phyloP scores from a whole-genome alignment of 1,140 invertebrate species.

The Tribolium castaneum region DNA sequence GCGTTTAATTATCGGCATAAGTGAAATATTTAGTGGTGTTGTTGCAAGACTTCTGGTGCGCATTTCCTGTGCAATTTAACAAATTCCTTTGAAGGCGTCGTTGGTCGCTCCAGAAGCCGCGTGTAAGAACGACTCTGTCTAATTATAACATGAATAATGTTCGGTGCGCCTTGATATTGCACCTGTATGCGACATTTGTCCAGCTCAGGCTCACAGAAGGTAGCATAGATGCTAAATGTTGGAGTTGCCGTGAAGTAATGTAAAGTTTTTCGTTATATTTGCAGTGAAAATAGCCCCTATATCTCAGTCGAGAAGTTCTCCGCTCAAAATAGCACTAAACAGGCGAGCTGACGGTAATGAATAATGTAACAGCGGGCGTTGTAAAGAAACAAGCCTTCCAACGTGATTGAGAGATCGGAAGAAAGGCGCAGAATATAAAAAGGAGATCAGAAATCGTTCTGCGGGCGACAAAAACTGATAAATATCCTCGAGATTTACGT shows the following conservation, averaged over 20 bases:
- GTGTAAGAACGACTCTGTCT: slow-evolving; percentile 23
- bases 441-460: slow-evolving; percentile 63
- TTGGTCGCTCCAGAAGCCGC: background rate
- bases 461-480: slow-evolving; percentile 62
- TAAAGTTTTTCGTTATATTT: slow-evolving; percentile 41
- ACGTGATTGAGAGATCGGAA: slow-evolving; percentile 62
- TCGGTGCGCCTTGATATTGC: slow-evolving; percentile 3
- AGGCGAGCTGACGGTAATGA: slow-evolving; percentile 59
- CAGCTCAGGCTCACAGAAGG: slow-evolving; percentile 11
- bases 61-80: background rate
- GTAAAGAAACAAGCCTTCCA: slow-evolving; percentile 61
- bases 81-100: background rate
- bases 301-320: slow-evolving; percentile 43
- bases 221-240: slow-evolving; percentile 9
- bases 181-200: slow-evolving; percentile 28
- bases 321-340: slow-evolving; percentile 55
- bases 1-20: background rate
- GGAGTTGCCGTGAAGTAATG: slow-evolving; percentile 7
- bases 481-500: slow-evolving; percentile 60
- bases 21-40: background rate
- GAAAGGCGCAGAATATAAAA: slow-evolving; percentile 62
- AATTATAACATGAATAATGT: slow-evolving; percentile 37
- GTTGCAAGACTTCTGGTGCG: background rate
- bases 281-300: slow-evolving; percentile 40
- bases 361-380: slow-evolving; percentile 61